Evolutionary conservation across 2,888 invertebrate species (phyloP).

Genomic region (Oxyscelio sp.): DNA sequence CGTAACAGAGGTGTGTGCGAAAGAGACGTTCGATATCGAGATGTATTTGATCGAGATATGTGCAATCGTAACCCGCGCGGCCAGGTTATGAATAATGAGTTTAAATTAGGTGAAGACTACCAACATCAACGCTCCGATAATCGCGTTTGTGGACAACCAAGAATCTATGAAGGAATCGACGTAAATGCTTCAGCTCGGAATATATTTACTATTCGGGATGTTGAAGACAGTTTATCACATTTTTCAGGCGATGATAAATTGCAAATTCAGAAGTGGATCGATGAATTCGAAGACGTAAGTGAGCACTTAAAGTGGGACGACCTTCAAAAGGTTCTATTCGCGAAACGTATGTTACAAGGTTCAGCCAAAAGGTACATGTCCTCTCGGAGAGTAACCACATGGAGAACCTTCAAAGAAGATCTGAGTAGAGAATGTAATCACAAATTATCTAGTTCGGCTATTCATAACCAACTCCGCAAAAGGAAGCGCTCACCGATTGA

Average conservation of each 20-base stretch:
- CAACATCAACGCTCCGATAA: too few species aligned
- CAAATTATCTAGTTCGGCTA: slow-evolving; percentile 62
- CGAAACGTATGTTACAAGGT: slow-evolving; percentile 64
- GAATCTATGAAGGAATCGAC: neutral
- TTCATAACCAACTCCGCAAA: too few species aligned
- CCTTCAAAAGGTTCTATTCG: slow-evolving; percentile 71
- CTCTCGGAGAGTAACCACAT: slow-evolving; percentile 47
- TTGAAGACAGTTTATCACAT: slow-evolving; percentile 40
- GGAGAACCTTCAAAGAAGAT: slow-evolving; percentile 52
- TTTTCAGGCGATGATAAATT: slow-evolving; percentile 60
- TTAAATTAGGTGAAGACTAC: too few species aligned
- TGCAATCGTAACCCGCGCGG: too few species aligned
- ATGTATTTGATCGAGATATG: too few species aligned
- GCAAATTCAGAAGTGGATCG: slow-evolving; percentile 57
- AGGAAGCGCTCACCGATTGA: too few species aligned
- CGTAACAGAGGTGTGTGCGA: too few species aligned
- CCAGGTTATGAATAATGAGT: too few species aligned
- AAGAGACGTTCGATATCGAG: too few species aligned
- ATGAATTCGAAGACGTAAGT: slow-evolving; percentile 74
- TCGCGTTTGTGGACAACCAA: too few species aligned
- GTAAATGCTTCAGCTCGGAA: neutral
- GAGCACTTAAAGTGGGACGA: slow-evolving; percentile 58
- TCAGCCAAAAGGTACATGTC: slow-evolving; percentile 70
- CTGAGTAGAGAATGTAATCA: slow-evolving; percentile 65
- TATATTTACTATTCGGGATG: slow-evolving; percentile 48